Evolutionary conservation across 2,888 invertebrate genomes (phyloP), one percentile per base, ranked within the genome.

Genomic region (Mesoligia furuncula): DNA sequence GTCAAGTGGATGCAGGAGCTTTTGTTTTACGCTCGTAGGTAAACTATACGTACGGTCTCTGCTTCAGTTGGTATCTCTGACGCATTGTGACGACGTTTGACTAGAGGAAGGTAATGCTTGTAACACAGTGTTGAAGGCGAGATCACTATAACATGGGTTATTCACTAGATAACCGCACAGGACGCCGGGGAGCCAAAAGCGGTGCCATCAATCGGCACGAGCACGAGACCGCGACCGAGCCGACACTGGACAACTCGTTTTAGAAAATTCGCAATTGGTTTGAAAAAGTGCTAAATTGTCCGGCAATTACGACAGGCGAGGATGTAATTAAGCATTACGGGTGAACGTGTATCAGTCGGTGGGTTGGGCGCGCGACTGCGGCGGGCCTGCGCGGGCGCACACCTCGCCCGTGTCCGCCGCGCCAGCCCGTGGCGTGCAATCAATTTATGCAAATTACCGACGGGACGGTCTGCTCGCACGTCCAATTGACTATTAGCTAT

Each of bases 401-500:
- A 92, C 91, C 93, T 88, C 88, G 86, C 86, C 87, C 90, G 90
- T 90, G 85, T 85, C 85, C 90, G 90, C 91, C 91, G 90, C 91
- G 90, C 91, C 92, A 90, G 89, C 90, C 91, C 90, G 92, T 92
- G 90, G 91, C 91, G 91, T 93, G 94, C 94, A 93, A 96, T 96
- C 96, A 96, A 96, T 96, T 96, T 94, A 96, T 96, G 96, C 94
- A 96, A 96, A 96, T 96, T 95, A 93, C 90, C 90, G 90, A 92
- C 94, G 93, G 94, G 95, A 95, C 94, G 93, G 92, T 86, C 90
- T 90, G 81, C 87, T 88, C 88, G 83, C 91, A 92, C 92, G 86
- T 88, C 91, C 93, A 93, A 93, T 94, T 93, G 91, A 90, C 90
- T 91, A 91, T 90, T 89, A 90, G 88, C 90, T 87, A 88, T 90